Evolutionary conservation across 35 echinoderm and acorn worm species (phyloP).

Genomic region (Ptychodera flava): DNA sequence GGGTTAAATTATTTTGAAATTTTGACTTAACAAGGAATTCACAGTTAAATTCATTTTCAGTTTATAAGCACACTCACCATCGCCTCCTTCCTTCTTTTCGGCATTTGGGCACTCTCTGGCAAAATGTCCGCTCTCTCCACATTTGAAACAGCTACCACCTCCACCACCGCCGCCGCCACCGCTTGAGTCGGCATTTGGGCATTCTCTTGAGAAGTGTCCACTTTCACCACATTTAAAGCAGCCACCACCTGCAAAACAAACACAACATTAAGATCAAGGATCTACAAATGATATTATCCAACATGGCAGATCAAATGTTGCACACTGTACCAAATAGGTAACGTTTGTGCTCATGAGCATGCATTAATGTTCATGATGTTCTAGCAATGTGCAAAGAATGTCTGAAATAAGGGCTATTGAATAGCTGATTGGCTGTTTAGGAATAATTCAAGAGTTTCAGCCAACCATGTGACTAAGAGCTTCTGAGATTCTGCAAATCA

Average conservation of each 20-base stretch:
- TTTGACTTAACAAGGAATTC: too few relatives aligned
- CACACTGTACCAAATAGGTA: background rate
- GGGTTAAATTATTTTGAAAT: too few relatives aligned
- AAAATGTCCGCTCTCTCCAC: slow-evolving; percentile 35
- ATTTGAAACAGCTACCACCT: slow-evolving; percentile 36
- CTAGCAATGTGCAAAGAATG: background rate
- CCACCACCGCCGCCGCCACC: slow-evolving; percentile 16
- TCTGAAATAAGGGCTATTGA: background rate
- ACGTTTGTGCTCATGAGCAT: background rate
- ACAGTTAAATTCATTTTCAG: too few relatives aligned
- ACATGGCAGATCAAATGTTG: too few relatives aligned
- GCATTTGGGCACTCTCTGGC: slow-evolving; percentile 25
- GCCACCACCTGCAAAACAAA: slow-evolving; percentile 15
- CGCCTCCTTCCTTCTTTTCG: slow-evolving; percentile 18
- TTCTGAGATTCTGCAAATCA: too few relatives aligned
- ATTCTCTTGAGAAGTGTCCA: slow-evolving; percentile 57
- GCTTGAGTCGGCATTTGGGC: slow-evolving; percentile 24
- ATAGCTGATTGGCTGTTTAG: too few relatives aligned
- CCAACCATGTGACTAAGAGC: too few relatives aligned
- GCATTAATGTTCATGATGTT: background rate
- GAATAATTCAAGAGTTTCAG: background rate
- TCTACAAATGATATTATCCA: background rate
- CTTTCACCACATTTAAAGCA: slow-evolving; percentile 50
- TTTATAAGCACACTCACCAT: too few relatives aligned
- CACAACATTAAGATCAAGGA: slow-evolving; percentile 7